These are phyloP conservation scores for Dascyllus trimaculatus DNA, from an alignment of 2,113 vertebrate species.

Conservation along the genomic window DNA sequence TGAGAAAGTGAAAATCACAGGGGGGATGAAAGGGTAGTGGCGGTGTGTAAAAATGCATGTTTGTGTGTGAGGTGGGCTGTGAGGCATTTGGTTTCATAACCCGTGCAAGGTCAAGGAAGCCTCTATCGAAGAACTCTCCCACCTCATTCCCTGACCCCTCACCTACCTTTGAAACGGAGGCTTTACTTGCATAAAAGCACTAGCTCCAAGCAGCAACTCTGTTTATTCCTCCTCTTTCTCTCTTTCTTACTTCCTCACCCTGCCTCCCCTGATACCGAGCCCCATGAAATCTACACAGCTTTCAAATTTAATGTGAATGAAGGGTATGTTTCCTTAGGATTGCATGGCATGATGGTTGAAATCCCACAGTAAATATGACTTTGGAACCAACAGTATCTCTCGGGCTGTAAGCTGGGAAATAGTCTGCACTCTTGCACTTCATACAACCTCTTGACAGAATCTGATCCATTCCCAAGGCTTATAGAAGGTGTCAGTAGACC, in stretches of 20 bases:
- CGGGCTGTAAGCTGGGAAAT: constrained; percentile 63
- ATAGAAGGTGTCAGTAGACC: constrained; percentile 34
- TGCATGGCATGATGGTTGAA: constrained; percentile 74
- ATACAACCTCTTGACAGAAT: constrained; percentile 65
- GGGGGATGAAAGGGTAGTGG: background rate
- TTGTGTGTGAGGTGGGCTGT: background rate
- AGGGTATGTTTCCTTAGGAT: constrained; percentile 77
- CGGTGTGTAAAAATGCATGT: background rate
- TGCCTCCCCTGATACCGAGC: constrained; percentile 62
- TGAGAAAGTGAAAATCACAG: constrained; percentile 1
- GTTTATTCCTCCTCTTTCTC: constrained; percentile 64
- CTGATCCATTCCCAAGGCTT: constrained; percentile 56
- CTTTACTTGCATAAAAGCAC: constrained; percentile 76
- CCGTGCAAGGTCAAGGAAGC: constrained; percentile 37
- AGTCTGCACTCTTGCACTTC: constrained; percentile 61
- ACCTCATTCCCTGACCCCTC: constrained; percentile 60
- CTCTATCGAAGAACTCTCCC: constrained; percentile 49
- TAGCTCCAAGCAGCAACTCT: constrained; percentile 64
- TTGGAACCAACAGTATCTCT: constrained; percentile 74
- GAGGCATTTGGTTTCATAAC: constrained; percentile 47
- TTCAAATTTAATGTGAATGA: constrained; percentile 82
- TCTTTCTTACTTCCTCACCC: constrained; percentile 50
- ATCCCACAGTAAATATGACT: constrained; percentile 73
- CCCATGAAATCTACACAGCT: constrained; percentile 79
- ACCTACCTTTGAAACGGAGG: constrained; percentile 62